A percentile compares a stretch with the other conserved stretches of the same genome.
phyloP scores from a whole-genome alignment of 2,797 vertebrate species.

The Gobionotothen gibberifrons region DNA sequence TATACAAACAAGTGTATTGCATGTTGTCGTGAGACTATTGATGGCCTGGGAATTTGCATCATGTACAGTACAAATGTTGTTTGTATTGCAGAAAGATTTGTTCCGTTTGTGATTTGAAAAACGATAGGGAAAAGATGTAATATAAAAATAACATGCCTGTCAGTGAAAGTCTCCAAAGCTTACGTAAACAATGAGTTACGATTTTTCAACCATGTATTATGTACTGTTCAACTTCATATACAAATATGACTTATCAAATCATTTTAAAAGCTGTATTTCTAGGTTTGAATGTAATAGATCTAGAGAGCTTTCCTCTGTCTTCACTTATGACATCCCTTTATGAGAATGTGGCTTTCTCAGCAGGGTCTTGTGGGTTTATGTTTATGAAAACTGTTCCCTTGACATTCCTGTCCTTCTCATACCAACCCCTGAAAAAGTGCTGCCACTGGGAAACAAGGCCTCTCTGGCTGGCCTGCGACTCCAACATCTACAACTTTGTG shows the following conservation, averaged over 20 bases:
- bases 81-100: not conserved
- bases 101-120: slow-evolving; percentile 22
- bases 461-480: slow-evolving; percentile 20
- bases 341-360: slow-evolving; percentile 71
- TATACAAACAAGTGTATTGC: not conserved
- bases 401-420: slow-evolving; percentile 69
- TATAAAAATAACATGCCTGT: too few relatives aligned
- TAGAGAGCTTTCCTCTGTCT: slow-evolving; percentile 5
- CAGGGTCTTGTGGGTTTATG: slow-evolving; percentile 63
- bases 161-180: too few relatives aligned
- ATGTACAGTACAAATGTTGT: not conserved
- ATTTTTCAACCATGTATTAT: slow-evolving; percentile 5
- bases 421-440: slow-evolving; percentile 56
- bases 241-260: not conserved
- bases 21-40: not conserved
- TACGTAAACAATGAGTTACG: too few relatives aligned
- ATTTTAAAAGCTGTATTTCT: not conserved
- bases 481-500: slow-evolving; percentile 47
- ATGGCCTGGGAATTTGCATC: not conserved
- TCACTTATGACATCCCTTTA: slow-evolving; percentile 22
- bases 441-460: slow-evolving; percentile 64
- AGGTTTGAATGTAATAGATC: not conserved
- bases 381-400: slow-evolving; percentile 74
- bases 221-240: not conserved
- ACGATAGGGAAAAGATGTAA: not conserved